phyloP scores from a whole-genome alignment of 2,113 vertebrate species.

The Amia ocellicauda region DNA sequence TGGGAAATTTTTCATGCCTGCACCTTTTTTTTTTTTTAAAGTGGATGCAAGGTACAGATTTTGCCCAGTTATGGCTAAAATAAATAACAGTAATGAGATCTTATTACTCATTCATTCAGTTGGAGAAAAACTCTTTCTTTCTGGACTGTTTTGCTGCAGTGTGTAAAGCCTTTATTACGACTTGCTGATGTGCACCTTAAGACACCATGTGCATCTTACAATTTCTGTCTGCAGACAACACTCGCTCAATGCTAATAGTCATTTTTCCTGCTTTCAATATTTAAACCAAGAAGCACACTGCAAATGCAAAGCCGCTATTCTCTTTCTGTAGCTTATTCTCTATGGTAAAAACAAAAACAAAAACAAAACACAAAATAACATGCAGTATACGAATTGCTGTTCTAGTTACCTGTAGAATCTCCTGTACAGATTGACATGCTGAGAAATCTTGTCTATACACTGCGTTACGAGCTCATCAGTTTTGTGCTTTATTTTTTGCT shows the following conservation, averaged over 20 bases:
- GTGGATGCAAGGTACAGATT: constrained; percentile 21
- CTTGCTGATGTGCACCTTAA: constrained; percentile 61
- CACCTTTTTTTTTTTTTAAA: constrained; percentile 46
- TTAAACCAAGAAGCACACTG: constrained; percentile 33
- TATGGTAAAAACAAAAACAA: too few relatives aligned
- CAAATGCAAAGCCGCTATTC: too few relatives aligned
- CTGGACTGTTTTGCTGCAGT: constrained; percentile 45
- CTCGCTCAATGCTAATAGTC: constrained; percentile 70
- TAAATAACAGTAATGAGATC: constrained; percentile 42
- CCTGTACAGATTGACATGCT: constrained; percentile 51
- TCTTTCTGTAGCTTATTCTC: constrained; percentile 25
- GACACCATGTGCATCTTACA: constrained; percentile 56
- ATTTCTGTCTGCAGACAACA: constrained; percentile 60
- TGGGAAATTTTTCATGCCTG: constrained; percentile 38
- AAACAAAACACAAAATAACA: constrained; percentile 34
- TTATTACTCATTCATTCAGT: constrained; percentile 37
- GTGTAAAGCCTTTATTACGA: constrained; percentile 54
- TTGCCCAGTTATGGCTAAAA: constrained; percentile 28
- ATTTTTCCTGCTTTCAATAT: constrained; percentile 36
- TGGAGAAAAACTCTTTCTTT: constrained; percentile 11
- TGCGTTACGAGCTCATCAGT: constrained; percentile 9
- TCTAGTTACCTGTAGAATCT: constrained; percentile 32
- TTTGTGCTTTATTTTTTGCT: constrained; percentile 50
- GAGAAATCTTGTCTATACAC: constrained; percentile 39
- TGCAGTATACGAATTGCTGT: constrained; percentile 13